Percentiles rank a stretch among this genome's conserved stretches.
Conservation (phyloP, 1,140 invertebrate species). For the Drosophila rhopaloa region DNA sequence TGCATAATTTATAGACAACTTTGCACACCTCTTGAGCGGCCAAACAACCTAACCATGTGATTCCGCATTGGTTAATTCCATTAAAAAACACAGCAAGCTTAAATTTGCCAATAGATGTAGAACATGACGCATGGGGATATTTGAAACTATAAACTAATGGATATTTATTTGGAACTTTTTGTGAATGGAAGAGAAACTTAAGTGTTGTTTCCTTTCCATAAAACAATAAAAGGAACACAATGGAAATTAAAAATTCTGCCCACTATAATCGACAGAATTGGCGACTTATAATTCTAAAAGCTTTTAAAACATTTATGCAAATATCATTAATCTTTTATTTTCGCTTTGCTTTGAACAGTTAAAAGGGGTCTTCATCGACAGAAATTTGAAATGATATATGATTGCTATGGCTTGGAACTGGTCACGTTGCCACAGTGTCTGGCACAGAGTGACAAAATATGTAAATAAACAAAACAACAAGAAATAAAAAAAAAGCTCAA, state of each 20-base stretch:
- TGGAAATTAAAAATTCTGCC: constrained; percentile 28
- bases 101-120: not conserved
- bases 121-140: constrained; percentile 26
- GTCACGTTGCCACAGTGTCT: constrained; percentile 45
- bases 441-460: constrained; percentile 55
- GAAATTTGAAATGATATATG: constrained; percentile 43
- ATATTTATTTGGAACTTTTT: constrained; percentile 15
- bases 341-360: constrained; percentile 29
- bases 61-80: constrained; percentile 43
- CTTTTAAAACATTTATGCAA: constrained; percentile 39
- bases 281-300: constrained; percentile 44
- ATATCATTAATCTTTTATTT: constrained; percentile 47
- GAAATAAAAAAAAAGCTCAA: constrained; percentile 1
- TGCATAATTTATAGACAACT: constrained; percentile 54
- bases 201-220: constrained; percentile 37
- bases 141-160: constrained; percentile 25
- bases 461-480: constrained; percentile 28
- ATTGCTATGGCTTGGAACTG: constrained; percentile 6
- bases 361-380: constrained; percentile 55
- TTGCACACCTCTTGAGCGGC: constrained; percentile 45
- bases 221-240: constrained; percentile 35
- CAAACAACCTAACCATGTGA: constrained; percentile 37
- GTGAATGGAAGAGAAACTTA: constrained; percentile 40
- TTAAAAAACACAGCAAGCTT: constrained; percentile 13
- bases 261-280: constrained; percentile 27